Percentiles rank a stretch among this genome's conserved stretches.
Conservation (phyloP, 2,888 invertebrate genomes). For the Conops quadrifasciatus region DNA sequence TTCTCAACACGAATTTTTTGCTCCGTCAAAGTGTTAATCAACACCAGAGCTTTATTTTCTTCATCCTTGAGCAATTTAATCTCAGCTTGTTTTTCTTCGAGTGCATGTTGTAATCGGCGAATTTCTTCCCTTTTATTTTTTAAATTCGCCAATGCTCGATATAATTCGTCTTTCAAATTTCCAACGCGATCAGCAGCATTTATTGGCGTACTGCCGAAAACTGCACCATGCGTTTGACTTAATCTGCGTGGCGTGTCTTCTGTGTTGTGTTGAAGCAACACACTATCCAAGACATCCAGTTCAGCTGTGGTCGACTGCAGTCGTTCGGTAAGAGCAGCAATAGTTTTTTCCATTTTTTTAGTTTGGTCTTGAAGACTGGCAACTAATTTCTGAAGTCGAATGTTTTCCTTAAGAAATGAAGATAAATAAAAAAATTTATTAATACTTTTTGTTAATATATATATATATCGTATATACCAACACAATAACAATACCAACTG, state of each 20-base stretch:
- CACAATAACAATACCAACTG: no score
- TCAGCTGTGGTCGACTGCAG: constrained; percentile 59
- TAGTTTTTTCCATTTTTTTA: constrained; percentile 56
- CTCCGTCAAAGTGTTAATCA: constrained; percentile 59
- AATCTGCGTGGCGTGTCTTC: constrained; percentile 51
- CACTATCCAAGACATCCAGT: constrained; percentile 60
- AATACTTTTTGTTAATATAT: no score
- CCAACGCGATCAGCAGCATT: constrained; percentile 61
- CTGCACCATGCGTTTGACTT: constrained; percentile 48
- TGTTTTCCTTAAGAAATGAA: constrained; percentile 54
- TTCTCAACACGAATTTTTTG: constrained; percentile 58
- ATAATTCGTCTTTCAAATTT: constrained; percentile 66
- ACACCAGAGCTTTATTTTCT: constrained; percentile 60
- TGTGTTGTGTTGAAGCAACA: constrained; percentile 58
- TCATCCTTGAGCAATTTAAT: constrained; percentile 54
- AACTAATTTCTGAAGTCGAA: constrained; percentile 54
- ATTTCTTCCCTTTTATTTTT: constrained; percentile 68
- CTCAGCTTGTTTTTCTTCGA: constrained; percentile 55
- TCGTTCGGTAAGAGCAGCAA: constrained; percentile 54
- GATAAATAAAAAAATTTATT: no score
- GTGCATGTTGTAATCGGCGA: constrained; percentile 63
- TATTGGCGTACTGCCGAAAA: constrained; percentile 59
- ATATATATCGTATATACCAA: no score
- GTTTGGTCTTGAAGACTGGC: constrained; percentile 57
- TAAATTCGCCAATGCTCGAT: constrained; percentile 64